Base-by-base conservation (phyloP, 2,888 invertebrate species). In the Mylabris sibirica region DNA sequence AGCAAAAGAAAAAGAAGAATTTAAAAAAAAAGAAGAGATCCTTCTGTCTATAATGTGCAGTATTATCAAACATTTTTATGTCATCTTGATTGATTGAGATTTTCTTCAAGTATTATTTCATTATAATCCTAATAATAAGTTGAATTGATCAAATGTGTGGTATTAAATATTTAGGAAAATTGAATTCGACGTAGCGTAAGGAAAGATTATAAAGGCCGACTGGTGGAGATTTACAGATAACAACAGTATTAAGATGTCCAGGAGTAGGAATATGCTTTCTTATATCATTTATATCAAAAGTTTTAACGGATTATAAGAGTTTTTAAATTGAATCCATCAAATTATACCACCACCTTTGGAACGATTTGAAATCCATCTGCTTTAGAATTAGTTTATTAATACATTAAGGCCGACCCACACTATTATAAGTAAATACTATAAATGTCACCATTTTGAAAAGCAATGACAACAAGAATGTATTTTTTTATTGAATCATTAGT, bases 231-330 rank as follows among this genome's bases (percentile, higher is more conserved):
- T 68, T 62, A 22, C 20, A 72, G 73, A 73, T 73, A 73, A 73
- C 73, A 72, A 69, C 65, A 61, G 72, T 68, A 72, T 72, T 72
- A 72, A 72, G 68, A 70, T 70, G 72, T 70, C 68, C 65, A 66
- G 67, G 61, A 69, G 68, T 66, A 67, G 67, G 59, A 63, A 59
- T 59, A 35, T 65, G 34, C 60, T 60, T 64, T 62, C 62, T 41
- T 41, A 57, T 57, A 57, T 24, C 24, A 24, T 57, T 65, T 66
- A 66, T 66, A 63, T 63, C 64, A 63, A 67, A 53, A 59, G 65
- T 63, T 69, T 69, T 69, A 62, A 41, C 62, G 67, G 69, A 69
- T 69, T 72, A 72, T 72, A 65, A 67, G 69, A 67, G 67, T 67
- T 66, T 34, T 34, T 57, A 61, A 60, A 68, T 49, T 63, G 60